Base-by-base conservation (phyloP, 2,797 vertebrate species). In the Molossus alvarezi region DNA sequence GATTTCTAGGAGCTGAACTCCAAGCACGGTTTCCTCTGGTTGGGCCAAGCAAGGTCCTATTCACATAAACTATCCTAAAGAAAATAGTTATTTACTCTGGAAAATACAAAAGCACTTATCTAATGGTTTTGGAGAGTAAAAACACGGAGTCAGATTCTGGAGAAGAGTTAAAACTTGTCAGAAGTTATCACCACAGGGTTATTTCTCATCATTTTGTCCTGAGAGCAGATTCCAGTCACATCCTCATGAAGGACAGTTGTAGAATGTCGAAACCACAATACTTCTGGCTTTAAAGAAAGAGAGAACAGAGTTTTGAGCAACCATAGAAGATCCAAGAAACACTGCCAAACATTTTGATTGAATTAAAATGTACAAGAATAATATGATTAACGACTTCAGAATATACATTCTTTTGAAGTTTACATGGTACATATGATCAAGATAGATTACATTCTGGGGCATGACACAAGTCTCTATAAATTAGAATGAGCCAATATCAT, bases 231-330 rank as follows among this genome's bases (percentile, higher is more conserved):
- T 21, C 33, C 25, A 58, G 33, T 65, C 82, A 45, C 25, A 73
- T 81, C 37, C 10, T 9, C 25, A 25, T 58, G 51, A 75, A 60
- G 23, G 67, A 58, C 18, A 81, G 13, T 17, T 64, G 55, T 48
- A 62, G n/a, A 55, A 77, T 4, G 18, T 90, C 29, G 73, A 81
- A 69, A 23, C 18, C 53, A 90, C 71, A 60, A 37, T 72, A 80
- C 65, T 95, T 67, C 37, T 81, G 58, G 82, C 41, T 60, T 87
- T 87, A 81, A 67, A 83, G 33, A 91, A 81, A 81, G 57, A 84
- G 13, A 81, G 9, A 80, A 75, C 17, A 81, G 75, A 58, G n/a
- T 64, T 75, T 75, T 51, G 65, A 41, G 12, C 27, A 87, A 51
- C 20, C 10, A 45, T 15, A 91, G 17, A 77, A 62, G 4, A 69